These are phyloP conservation scores for Rhinella marina DNA, from an alignment of 2,797 vertebrate genomes.

Conservation along the genomic window DNA sequence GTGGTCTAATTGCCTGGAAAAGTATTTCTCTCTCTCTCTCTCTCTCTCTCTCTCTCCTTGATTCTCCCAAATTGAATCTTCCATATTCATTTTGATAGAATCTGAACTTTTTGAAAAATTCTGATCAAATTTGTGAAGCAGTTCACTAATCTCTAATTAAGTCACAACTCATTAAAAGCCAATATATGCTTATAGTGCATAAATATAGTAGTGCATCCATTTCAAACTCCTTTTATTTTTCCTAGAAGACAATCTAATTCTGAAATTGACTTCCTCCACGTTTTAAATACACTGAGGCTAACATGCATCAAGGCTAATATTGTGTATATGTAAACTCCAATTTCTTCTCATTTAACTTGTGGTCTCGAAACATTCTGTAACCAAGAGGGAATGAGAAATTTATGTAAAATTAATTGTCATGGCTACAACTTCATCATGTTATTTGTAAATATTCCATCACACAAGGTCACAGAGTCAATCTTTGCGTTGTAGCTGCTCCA, in stretches of 20 bases:
- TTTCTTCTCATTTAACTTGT: slow-evolving; percentile 30
- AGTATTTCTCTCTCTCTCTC: no score
- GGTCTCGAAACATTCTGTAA: slow-evolving; percentile 12
- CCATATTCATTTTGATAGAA: no score
- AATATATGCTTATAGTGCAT: not conserved
- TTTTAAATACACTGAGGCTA: slow-evolving; percentile 24
- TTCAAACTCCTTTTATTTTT: not conserved
- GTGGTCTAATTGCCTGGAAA: no score
- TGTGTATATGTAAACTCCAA: not conserved
- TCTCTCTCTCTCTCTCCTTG: no score
- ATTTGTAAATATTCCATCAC: slow-evolving; percentile 49
- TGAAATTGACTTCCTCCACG: not conserved
- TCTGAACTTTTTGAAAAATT: no score
- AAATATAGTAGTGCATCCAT: not conserved
- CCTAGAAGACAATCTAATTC: not conserved
- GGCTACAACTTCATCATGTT: slow-evolving; percentile 33
- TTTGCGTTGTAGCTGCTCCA: slow-evolving; percentile 33
- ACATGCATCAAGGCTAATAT: slow-evolving; percentile 5
- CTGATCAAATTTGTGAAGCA: no score
- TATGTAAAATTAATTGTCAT: slow-evolving; percentile 42
- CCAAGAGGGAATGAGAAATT: slow-evolving; percentile 34
- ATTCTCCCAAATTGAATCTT: no score
- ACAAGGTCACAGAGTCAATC: slow-evolving; percentile 53
- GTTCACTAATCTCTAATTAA: no score
- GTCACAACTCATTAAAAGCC: not conserved